These are phyloP conservation scores for Cheilosia vulpina DNA, from an alignment of 2,888 invertebrate species.

Conservation along the genomic window DNA sequence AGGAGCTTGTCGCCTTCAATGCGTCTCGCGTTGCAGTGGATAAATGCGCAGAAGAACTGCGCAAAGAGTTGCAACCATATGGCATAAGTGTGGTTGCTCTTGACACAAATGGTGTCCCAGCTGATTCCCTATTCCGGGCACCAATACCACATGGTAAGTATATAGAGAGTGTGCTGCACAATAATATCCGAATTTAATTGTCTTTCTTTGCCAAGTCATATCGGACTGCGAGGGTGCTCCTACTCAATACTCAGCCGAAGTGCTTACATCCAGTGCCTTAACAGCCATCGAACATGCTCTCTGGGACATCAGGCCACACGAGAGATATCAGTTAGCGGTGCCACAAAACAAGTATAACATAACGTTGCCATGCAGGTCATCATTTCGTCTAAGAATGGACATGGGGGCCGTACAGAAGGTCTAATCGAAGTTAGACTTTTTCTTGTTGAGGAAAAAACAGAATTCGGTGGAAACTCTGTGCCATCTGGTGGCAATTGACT, in stretches of 20 bases:
- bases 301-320: conserved; percentile 85
- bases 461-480: conserved; percentile 30
- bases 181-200: conserved; percentile 15
- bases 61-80: conserved; percentile 88
- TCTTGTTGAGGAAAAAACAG: conserved; percentile 56
- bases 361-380: conserved; percentile 83
- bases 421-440: conserved; percentile 64
- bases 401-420: conserved; percentile 70
- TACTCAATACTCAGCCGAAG: conserved; percentile 87
- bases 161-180: neutral
- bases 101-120: conserved; percentile 88
- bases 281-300: conserved; percentile 87
- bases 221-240: conserved; percentile 86
- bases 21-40: conserved; percentile 90
- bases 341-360: conserved; percentile 82
- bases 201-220: conserved; percentile 76
- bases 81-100: conserved; percentile 90
- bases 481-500: conserved; percentile 40
- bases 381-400: conserved; percentile 79
- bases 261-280: conserved; percentile 86
- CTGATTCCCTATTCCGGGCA: conserved; percentile 87
- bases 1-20: conserved; percentile 85
- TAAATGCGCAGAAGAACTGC: conserved; percentile 90
- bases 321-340: conserved; percentile 83
- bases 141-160: conserved; percentile 85